Conservation (phyloP, 2,113 vertebrate species). For the Laticauda colubrina region DNA sequence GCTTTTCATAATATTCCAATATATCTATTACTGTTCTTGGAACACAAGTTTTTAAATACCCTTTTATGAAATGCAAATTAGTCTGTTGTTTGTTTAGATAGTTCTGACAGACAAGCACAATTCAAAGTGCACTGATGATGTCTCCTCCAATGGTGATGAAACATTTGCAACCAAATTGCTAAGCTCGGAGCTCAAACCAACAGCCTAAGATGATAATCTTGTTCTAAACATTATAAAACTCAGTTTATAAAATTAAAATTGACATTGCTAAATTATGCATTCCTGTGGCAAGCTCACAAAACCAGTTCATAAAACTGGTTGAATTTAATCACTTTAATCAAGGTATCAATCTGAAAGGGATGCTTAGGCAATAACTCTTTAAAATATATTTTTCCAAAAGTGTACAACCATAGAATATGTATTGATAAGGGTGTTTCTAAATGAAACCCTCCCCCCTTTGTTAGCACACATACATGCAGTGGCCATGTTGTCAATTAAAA, state of each 20-base stretch:
- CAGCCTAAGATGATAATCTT: neutral
- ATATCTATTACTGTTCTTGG: too few species aligned
- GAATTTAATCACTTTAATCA: neutral
- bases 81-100: too few species aligned
- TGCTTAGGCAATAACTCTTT: neutral
- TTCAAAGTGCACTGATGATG: too few species aligned
- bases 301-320: neutral
- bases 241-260: neutral
- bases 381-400: neutral
- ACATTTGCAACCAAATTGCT: too few species aligned
- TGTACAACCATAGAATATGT: neutral
- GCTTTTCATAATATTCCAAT: too few species aligned
- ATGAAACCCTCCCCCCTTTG: neutral
- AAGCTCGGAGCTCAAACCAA: too few species aligned
- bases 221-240: neutral
- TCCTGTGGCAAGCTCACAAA: neutral
- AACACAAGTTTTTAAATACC: too few species aligned
- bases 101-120: too few species aligned
- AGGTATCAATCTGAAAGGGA: neutral
- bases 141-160: too few species aligned
- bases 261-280: neutral
- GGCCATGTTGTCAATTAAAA: neutral
- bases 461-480: neutral
- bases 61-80: too few species aligned
- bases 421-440: neutral